phyloP scores from a whole-genome alignment of 2,113 vertebrate species.

The Micronycteris hirsuta region DNA sequence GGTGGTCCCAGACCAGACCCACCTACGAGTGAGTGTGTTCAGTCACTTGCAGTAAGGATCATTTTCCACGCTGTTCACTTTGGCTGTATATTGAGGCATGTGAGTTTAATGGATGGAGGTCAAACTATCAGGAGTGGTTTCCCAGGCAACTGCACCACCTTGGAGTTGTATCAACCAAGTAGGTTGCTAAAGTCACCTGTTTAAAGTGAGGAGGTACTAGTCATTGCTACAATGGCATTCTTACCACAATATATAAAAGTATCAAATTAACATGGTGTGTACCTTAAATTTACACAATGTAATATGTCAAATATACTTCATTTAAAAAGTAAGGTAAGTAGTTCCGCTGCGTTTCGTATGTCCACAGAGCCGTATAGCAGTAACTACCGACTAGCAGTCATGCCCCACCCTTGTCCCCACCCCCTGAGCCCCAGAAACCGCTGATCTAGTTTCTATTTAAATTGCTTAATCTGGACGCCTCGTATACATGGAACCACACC shows the following conservation, averaged over 20 bases:
- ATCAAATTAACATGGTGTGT: not conserved
- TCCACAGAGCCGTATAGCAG: not conserved
- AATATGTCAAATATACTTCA: not conserved
- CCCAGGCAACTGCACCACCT: not conserved
- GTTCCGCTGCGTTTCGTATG: not conserved
- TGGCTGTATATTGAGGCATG: not conserved
- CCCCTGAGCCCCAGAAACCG: not conserved
- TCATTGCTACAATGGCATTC: not conserved
- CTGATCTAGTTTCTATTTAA: not conserved
- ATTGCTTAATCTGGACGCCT: not conserved
- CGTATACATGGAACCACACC: not conserved
- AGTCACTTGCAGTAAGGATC: not conserved
- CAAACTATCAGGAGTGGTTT: not conserved
- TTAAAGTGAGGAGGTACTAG: not conserved
- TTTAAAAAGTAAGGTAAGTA: not conserved
- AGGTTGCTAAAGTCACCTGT: not conserved
- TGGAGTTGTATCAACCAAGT: not conserved
- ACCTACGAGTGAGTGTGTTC: slow-evolving; percentile 86
- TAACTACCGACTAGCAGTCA: not conserved
- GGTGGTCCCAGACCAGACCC: slow-evolving; percentile 92
- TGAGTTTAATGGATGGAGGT: not conserved
- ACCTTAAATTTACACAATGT: not conserved
- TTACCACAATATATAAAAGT: not conserved
- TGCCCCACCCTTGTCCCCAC: not conserved
- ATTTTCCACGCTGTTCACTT: not conserved